Evolutionary conservation across 2,113 vertebrate species (phyloP).

Genomic region (Spea multiplicata): DNA sequence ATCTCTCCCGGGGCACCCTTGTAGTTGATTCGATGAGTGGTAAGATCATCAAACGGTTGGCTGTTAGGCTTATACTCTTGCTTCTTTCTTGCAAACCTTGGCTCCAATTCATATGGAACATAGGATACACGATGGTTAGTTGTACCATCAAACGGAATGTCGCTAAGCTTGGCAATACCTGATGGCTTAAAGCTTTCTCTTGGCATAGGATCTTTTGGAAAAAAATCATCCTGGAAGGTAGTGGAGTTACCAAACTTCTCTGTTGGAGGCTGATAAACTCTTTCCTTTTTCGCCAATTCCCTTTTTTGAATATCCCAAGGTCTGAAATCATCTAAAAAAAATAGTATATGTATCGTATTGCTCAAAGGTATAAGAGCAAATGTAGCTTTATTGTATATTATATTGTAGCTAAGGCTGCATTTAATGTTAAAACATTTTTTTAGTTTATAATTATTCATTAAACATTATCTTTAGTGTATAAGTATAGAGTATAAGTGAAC

Average conservation of each 20-base stretch:
- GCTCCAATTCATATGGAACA: slow-evolving; percentile 58
- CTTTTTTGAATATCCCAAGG: slow-evolving; percentile 66
- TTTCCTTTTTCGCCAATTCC: slow-evolving; percentile 63
- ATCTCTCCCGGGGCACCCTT: slow-evolving; percentile 64
- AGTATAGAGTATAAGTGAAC: no score
- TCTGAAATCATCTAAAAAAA: slow-evolving; percentile 72
- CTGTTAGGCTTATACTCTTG: slow-evolving; percentile 66
- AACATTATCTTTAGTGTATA: no score
- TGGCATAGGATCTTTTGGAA: slow-evolving; percentile 56
- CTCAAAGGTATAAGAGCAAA: no score
- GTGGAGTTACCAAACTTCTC: slow-evolving; percentile 76
- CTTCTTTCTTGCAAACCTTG: slow-evolving; percentile 51
- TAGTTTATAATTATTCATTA: no score
- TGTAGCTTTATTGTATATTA: no score
- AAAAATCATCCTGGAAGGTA: slow-evolving; percentile 76
- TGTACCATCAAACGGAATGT: slow-evolving; percentile 60
- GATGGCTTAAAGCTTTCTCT: slow-evolving; percentile 69
- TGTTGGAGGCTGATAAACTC: slow-evolving; percentile 62
- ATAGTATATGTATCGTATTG: not conserved
- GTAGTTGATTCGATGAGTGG: slow-evolving; percentile 73
- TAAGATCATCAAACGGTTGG: slow-evolving; percentile 71
- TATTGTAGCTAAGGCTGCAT: no score
- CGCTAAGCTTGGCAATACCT: slow-evolving; percentile 43
- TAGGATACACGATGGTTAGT: slow-evolving; percentile 71
- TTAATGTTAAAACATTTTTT: no score